Evolutionary conservation across 2,888 invertebrate genomes (phyloP), one percentile per base, ranked within the genome.

Genomic region (Ischnura elegans): DNA sequence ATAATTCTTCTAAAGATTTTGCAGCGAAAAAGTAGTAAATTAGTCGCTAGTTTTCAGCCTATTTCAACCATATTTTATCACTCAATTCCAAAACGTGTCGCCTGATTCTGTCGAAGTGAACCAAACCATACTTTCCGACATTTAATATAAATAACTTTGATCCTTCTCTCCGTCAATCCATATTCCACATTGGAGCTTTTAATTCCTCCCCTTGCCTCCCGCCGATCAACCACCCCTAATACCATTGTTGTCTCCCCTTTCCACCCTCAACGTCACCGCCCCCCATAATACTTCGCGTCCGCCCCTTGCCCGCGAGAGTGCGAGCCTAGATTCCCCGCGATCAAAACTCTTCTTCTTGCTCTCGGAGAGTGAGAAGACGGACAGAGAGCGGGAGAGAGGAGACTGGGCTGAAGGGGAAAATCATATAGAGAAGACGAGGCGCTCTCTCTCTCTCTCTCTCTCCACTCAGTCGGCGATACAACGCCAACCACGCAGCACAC

Each of bases 381-480:
- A 29, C 29, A 76, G 36, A 36, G 76, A 76, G 76, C 10, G 25
- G n/a, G n/a, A n/a, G n/a, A n/a, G 36, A 76, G 13, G 6, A 2
- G 29, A 76, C 29, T 2, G 76, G 13, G n/a, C n/a, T 6, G n/a
- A 19, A 5, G 51, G 51, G 51, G 8, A 19, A 8, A 3, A 51
- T 51, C 51, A 51, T 51, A 51, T 51, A 51, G 51, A 25, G 55
- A 61, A 36, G 90, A 90, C 43, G 61, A 45, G 90, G 55, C 90
- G 61, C 51, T 19, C 45, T 90, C 55, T 61, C 61, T 61, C 61
- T 43, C 90, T 36, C 55, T 61, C 90, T 43, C 51, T 90, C 90
- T 55, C 43, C 61, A 42, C 61, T 90, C 90, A 90, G 90, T 90
- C 90, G 90, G 90, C 90, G 90, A 90, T 90, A 90, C 90, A 43